phyloP scores from a whole-genome alignment of 2,888 invertebrate species.

The Sarcophaga variegata region DNA sequence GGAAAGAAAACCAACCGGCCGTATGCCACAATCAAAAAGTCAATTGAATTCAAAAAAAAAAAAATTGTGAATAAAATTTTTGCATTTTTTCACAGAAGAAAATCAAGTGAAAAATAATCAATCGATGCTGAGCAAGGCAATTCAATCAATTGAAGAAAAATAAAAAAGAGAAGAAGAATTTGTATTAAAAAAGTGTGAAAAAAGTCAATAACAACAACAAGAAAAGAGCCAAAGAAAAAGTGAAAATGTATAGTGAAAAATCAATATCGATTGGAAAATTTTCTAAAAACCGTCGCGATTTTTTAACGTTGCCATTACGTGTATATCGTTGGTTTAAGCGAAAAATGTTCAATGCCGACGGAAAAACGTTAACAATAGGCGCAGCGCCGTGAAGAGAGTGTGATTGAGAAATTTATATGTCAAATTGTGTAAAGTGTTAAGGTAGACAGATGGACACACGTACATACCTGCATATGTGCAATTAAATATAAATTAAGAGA shows the following conservation, averaged over 20 bases:
- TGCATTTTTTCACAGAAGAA: not conserved
- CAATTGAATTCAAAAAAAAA: not conserved
- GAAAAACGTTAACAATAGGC: not conserved
- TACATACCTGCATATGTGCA: too few species aligned
- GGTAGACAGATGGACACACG: not conserved
- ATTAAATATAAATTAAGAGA: too few species aligned
- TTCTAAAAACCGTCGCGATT: conserved; percentile 20
- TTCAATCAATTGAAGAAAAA: not conserved
- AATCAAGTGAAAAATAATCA: too few species aligned
- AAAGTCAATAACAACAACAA: not conserved
- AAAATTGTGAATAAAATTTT: not conserved
- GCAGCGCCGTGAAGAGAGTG: not conserved
- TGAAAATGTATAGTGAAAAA: conserved; percentile 40
- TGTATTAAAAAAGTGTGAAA: conserved; percentile 18
- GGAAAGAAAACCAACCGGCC: not conserved
- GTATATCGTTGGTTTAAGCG: not conserved
- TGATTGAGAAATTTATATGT: not conserved
- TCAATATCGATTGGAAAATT: conserved; percentile 48
- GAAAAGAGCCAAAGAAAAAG: conserved; percentile 3
- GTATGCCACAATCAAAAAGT: not conserved
- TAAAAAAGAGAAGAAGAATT: not conserved
- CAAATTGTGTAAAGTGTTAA: not conserved
- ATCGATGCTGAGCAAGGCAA: not conserved
- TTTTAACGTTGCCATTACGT: not conserved
- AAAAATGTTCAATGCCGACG: conserved; percentile 36